A percentile compares a stretch with the other conserved stretches of the same genome.
These are phyloP conservation scores for Melanostoma mellinum DNA, from an alignment of 2,888 invertebrate genomes.

Conservation along the genomic window DNA sequence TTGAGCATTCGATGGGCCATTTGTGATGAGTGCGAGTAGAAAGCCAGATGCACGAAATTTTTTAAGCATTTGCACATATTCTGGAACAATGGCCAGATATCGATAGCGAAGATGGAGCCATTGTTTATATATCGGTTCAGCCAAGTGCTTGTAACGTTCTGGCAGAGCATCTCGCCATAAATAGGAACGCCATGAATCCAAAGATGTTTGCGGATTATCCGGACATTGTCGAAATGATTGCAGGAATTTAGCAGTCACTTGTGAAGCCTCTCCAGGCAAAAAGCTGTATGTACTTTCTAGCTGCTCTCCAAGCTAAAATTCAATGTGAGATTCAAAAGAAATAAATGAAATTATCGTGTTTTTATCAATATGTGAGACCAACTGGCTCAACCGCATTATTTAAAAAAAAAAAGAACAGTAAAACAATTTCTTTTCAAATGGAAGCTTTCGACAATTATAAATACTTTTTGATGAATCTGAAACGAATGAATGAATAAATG, in stretches of 20 bases:
- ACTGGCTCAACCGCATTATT: conserved; percentile 40
- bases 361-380: neutral
- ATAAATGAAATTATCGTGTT: conserved; percentile 12
- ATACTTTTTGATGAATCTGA: conserved; percentile 35
- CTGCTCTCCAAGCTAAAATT: conserved; percentile 78
- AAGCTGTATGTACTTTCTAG: conserved; percentile 86
- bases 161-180: conserved; percentile 91
- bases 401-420: conserved; percentile 25
- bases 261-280: conserved; percentile 85
- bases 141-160: conserved; percentile 87
- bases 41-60: conserved; percentile 87
- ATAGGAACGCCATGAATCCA: conserved; percentile 90
- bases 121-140: conserved; percentile 88
- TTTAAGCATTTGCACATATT: conserved; percentile 87
- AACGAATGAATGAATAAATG: conserved; percentile 28
- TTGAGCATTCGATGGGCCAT: conserved; percentile 92
- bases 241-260: conserved; percentile 87
- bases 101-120: conserved; percentile 92
- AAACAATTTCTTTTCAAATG: conserved; percentile 1
- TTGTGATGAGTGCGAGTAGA: conserved; percentile 91
- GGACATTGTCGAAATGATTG: conserved; percentile 91
- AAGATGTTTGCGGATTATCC: conserved; percentile 87
- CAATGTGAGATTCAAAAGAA: conserved; percentile 35
- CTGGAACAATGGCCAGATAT: conserved; percentile 87
- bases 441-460: no score